These are phyloP conservation scores for Pemphredon lugubris DNA, from an alignment of 2,888 invertebrate species.

Conservation along the genomic window DNA sequence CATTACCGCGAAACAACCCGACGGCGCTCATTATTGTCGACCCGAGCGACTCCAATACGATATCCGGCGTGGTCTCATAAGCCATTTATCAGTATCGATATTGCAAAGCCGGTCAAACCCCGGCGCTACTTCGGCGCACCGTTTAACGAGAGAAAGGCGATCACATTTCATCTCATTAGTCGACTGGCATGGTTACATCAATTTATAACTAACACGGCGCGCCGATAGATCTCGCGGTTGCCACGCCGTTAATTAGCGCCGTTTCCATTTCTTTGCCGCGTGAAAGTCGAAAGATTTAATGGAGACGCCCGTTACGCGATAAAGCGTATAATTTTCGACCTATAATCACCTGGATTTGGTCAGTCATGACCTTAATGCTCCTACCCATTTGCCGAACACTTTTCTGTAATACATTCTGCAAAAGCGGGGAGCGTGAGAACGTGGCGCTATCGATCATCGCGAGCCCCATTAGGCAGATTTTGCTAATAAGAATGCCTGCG, in stretches of 20 bases:
- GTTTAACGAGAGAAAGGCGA: conserved; percentile 80
- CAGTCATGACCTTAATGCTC: conserved; percentile 27
- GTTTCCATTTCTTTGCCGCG: conserved; percentile 49
- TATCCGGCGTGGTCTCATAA: conserved; percentile 38
- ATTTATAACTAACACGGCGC: conserved; percentile 73
- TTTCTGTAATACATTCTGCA: conserved; percentile 6
- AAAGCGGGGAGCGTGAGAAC: neutral
- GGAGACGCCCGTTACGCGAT: conserved; percentile 19
- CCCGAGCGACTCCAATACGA: conserved; percentile 13
- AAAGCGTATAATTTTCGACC: conserved; percentile 38
- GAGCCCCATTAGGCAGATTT: conserved; percentile 32
- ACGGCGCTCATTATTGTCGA: conserved; percentile 31
- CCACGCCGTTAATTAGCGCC: conserved; percentile 60
- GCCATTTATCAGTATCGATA: conserved; percentile 60
- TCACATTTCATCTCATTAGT: conserved; percentile 80
- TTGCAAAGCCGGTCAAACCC: conserved; percentile 46
- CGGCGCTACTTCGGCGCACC: conserved; percentile 70
- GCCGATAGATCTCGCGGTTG: conserved; percentile 43
- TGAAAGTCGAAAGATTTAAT: conserved; percentile 52
- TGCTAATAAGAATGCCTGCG: conserved; percentile 29
- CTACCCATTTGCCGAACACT: neutral
- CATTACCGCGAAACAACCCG: neutral
- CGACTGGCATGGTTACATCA: conserved; percentile 73
- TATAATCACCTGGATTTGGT: conserved; percentile 20
- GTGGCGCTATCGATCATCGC: conserved; percentile 40